Percentiles rank a stretch among this genome's conserved stretches.
These are phyloP conservation scores for Stictocephala bisonia DNA, from an alignment of 2,888 invertebrate species.

Conservation along the genomic window DNA sequence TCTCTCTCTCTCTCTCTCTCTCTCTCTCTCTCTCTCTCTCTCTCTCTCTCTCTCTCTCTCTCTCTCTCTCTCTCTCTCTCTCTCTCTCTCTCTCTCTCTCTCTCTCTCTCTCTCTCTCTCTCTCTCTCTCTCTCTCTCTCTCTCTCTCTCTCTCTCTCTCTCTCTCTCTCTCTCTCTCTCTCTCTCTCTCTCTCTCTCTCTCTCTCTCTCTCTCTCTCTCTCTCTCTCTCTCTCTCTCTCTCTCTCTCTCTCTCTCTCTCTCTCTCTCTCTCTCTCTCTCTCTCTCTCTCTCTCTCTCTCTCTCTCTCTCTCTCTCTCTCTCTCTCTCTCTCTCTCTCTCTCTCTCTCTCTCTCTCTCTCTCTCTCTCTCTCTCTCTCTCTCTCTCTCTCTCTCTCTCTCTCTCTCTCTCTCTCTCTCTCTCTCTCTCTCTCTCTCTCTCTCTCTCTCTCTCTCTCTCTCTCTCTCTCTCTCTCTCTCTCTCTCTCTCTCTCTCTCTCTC, in stretches of 20 bases:
- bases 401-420: neutral
- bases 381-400: neutral
- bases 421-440: neutral
- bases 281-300: neutral
- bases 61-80: neutral
- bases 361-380: neutral
- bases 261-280: neutral
- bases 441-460: neutral
- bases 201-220: neutral
- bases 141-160: neutral
- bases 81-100: neutral
- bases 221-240: neutral
- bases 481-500: neutral
- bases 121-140: neutral
- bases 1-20: neutral
- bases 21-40: neutral
- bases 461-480: neutral
- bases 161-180: neutral
- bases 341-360: neutral
- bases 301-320: neutral
- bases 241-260: neutral
- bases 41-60: neutral
- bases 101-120: neutral
- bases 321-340: neutral
- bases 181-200: neutral